Base-by-base conservation (phyloP, 2,113 vertebrate genomes). In the Podarcis cretensis region DNA sequence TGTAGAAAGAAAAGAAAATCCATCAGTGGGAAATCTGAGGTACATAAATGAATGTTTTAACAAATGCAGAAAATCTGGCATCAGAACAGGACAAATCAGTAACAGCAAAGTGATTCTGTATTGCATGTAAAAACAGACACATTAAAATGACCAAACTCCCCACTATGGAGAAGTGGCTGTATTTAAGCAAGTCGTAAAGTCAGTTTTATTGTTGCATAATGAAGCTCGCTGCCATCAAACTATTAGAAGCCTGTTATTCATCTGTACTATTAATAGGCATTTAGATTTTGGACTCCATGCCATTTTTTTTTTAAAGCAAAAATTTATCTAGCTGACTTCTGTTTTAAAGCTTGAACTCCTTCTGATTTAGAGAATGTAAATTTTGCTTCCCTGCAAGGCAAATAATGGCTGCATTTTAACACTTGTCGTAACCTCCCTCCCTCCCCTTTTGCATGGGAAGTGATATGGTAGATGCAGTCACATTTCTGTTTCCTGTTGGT, bases 311-410 rank as follows among this genome's bases (percentile, higher is more conserved):
- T 12, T 2, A 3, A 54, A 87, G 25, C 83, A 94, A 77, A 81
- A 90, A 90, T 94, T 94, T 94, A 89, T 89, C 93, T 96, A 94
- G 84, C 90, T 95, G 87, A 25, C 43, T 93, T 92, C 87, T 85
- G 66, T 84, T 66, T 94, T 86, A 83, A 91, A 94, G 90, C 83
- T 82, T 92, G 92, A 94, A 76, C 89, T 83, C 65, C 85, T 90
- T 94, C 88, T 10, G 48, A 88, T 95, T 94, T 92, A 90, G 91
- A 88, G 80, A 95, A 89, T 91, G 69, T 87, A 95, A 92, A 96
- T 96, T 94, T 81, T 93, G 54, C 40, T 91, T 93, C 77, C 5
- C 65, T 94, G 90, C 92, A 92, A 96, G 92, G 88, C 87, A 94
- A 95, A 88, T 30, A 92, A 86, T 91, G 89, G 32, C 94, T 93